Conservation (phyloP, 1,140 invertebrate genomes). For the Trialeurodes vaporariorum region DNA sequence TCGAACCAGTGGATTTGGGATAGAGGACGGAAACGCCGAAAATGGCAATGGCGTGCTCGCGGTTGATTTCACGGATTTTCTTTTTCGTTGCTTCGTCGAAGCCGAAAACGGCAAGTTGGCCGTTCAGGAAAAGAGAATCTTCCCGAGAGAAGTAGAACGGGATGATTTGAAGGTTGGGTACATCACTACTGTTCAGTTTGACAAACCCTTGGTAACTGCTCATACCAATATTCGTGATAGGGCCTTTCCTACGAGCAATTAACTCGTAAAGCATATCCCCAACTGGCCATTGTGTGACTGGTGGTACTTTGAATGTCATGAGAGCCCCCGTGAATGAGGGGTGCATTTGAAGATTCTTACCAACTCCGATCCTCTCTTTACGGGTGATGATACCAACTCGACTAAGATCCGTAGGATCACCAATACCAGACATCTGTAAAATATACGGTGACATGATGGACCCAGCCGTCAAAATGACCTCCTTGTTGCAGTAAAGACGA, state of each 20-base stretch:
- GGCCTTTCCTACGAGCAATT: neutral
- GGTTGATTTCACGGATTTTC: constrained; percentile 34
- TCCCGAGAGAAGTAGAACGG: constrained; percentile 7
- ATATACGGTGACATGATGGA: constrained; percentile 55
- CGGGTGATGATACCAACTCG: constrained; percentile 40
- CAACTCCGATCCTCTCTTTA: constrained; percentile 39
- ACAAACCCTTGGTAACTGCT: constrained; percentile 3
- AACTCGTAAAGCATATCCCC: neutral
- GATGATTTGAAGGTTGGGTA: constrained; percentile 7
- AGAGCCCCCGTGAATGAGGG: constrained; percentile 10
- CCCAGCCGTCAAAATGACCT: constrained; percentile 61
- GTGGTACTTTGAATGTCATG: constrained; percentile 6
- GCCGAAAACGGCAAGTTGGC: constrained; percentile 3
- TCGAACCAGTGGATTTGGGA: constrained; percentile 36
- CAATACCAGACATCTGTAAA: constrained; percentile 38
- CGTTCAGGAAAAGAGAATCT: neutral
- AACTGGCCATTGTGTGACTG: neutral
- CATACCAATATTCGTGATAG: constrained; percentile 5
- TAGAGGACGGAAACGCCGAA: constrained; percentile 37
- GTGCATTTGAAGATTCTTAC: constrained; percentile 67
- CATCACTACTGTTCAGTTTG: neutral
- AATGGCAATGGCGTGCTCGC: constrained; percentile 42
- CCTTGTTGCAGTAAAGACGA: constrained; percentile 37
- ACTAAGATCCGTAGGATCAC: constrained; percentile 31
- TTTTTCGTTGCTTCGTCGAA: constrained; percentile 61